Evolutionary conservation across 2,888 invertebrate species (phyloP).

Genomic region (Apamea anceps): DNA sequence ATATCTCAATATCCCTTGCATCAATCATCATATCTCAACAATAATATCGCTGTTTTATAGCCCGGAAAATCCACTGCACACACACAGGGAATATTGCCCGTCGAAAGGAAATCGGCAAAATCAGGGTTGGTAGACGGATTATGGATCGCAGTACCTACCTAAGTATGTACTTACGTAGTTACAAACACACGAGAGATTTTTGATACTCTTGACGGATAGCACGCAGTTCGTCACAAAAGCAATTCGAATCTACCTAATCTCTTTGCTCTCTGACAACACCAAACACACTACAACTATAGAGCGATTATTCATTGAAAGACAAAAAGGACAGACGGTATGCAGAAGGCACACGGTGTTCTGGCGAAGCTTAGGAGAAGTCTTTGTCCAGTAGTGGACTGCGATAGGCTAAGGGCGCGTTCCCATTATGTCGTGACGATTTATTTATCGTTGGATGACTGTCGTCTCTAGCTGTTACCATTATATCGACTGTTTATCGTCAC

Average conservation of each 20-base stretch:
- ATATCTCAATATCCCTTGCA: conserved; percentile 8
- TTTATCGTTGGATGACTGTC: no score
- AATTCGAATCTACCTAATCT: not conserved
- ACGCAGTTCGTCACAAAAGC: not conserved
- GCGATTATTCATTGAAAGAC: no score
- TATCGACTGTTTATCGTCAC: no score
- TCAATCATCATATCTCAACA: no score
- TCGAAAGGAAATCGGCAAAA: not conserved
- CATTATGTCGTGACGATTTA: no score
- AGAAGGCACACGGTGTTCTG: no score
- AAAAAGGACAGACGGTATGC: no score
- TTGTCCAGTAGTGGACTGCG: no score
- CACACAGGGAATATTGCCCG: not conserved
- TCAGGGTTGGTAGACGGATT: not conserved
- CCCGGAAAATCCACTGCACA: not conserved
- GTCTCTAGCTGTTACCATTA: no score
- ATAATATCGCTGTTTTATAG: conserved; percentile 9
- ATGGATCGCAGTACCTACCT: not conserved
- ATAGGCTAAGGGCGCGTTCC: no score
- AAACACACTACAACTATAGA: not conserved
- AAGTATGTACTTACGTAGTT: not conserved
- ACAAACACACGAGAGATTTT: not conserved
- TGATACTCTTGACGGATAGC: not conserved
- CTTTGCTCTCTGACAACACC: not conserved
- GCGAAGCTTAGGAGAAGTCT: no score